Conservation (phyloP, 1,140 invertebrate genomes). For the Chymomyza costata region DNA sequence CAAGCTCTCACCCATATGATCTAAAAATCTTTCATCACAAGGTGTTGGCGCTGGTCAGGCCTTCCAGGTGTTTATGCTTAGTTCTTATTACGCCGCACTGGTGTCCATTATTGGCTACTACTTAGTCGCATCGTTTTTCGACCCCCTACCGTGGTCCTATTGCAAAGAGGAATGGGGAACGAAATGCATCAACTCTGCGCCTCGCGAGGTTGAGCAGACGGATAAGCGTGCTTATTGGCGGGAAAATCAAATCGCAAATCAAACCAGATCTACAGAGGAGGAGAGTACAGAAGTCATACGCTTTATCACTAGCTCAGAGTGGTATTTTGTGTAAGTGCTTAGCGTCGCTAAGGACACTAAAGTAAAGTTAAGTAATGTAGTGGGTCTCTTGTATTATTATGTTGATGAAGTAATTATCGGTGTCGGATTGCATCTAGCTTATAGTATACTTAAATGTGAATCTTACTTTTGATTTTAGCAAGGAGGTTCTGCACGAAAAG, state of each 20-base stretch:
- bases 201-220: conserved; percentile 15
- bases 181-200: conserved; percentile 58
- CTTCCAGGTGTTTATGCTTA: conserved; percentile 82
- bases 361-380: too few relatives aligned
- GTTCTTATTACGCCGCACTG: conserved; percentile 83
- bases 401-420: background rate
- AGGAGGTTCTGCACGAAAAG: conserved; percentile 82
- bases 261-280: conserved; percentile 6
- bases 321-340: conserved; percentile 78
- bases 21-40: conserved; percentile 58
- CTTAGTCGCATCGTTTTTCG: conserved; percentile 79
- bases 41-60: conserved; percentile 87
- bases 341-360: conserved; percentile 8
- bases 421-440: conserved; percentile 5
- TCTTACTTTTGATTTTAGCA: conserved; percentile 75
- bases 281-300: too few relatives aligned
- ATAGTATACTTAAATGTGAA: background rate
- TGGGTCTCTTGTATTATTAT: background rate
- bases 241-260: conserved; percentile 12
- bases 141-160: conserved; percentile 80
- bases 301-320: conserved; percentile 78
- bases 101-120: conserved; percentile 86
- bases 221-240: conserved; percentile 14
- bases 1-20: conserved; percentile 13
- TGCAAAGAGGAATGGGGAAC: conserved; percentile 80